Evolutionary conservation across 2,888 invertebrate genomes (phyloP), one percentile per base, ranked within the genome.

Genomic region (Catocala fraxini): DNA sequence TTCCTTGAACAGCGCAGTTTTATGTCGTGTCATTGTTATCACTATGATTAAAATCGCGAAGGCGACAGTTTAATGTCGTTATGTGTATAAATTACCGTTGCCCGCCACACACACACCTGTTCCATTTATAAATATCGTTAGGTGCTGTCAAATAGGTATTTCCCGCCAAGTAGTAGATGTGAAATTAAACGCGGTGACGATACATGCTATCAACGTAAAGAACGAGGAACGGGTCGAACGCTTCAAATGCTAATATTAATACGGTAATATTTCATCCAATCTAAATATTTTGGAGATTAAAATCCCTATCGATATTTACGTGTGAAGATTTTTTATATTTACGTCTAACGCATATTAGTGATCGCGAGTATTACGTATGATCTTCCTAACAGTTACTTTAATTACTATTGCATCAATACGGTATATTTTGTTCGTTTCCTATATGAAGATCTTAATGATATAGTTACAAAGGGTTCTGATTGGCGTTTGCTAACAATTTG

Each of bases 401-500:
- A 51, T 51, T 51, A 33, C 39, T 35, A 12, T 51, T 10, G 25
- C 35, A 45, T 49, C 5, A 41, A 49, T 12, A 4, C 15, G 35
- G 15, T 55, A 2, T 25, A 10, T 48, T 52, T 57, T 15, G 12
- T 56, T 34, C 39, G 56, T 52, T 58, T 49, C 12, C 51, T 41
- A 56, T 33, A 13, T 12, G 57, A 58, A 43, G 9, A 10, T 51
- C 47, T 61, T 67, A 73, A 65, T 60, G 62, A 62, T 57, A 59
- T 52, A 11, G 33, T 39, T 43, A 68, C 64, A 75, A 74, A 68
- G 68, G 62, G 47, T 41, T 56, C 52, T 65, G 59, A 66, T 65
- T 70, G 58, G 65, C 67, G 71, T 77, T 75, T 69, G 68, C 65
- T 25, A 74, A 75, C 65, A 56, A 70, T 77, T 77, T 68, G 71